A percentile compares a stretch with the other conserved stretches of the same genome.
Evolutionary conservation across 2,888 invertebrate species (phyloP).

Genomic region (Uloborus plumipes): DNA sequence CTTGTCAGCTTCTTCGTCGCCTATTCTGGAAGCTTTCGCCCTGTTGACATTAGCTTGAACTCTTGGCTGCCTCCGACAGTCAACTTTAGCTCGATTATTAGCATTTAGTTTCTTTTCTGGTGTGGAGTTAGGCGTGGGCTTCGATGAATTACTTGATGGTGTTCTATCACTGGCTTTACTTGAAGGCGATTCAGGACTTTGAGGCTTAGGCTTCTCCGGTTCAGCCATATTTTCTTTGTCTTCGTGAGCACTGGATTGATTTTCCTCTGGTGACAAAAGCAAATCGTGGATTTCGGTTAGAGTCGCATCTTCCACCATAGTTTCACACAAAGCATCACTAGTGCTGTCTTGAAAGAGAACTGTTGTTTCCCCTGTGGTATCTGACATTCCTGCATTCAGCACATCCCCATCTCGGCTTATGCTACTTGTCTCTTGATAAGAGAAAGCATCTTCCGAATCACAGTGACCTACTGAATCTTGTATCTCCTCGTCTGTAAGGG

Average conservation of each 20-base stretch:
- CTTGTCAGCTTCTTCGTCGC: constrained; percentile 23
- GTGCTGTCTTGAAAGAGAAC: constrained; percentile 45
- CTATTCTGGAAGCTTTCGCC: constrained; percentile 6
- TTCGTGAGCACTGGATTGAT: background rate
- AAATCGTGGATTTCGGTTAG: constrained; percentile 50
- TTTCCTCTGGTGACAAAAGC: constrained; percentile 45
- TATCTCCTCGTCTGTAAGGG: constrained; percentile 46
- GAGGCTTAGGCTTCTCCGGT: background rate
- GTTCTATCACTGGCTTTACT: constrained; percentile 12
- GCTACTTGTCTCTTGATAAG: constrained; percentile 44
- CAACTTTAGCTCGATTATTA: background rate
- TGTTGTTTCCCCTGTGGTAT: constrained; percentile 46
- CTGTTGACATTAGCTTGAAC: background rate
- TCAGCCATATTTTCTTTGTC: constrained; percentile 10
- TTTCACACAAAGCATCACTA: constrained; percentile 53
- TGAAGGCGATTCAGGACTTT: background rate
- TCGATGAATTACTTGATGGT: background rate
- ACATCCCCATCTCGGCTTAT: constrained; percentile 40
- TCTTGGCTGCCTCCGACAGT: background rate
- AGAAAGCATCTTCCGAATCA: constrained; percentile 55
- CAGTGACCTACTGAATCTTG: constrained; percentile 44
- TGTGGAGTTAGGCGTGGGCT: constrained; percentile 28
- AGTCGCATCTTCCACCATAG: constrained; percentile 56
- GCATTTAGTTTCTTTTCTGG: constrained; percentile 38
- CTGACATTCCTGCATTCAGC: constrained; percentile 30